These are phyloP conservation scores for Pachypsylla venusta DNA, from an alignment of 1,140 invertebrate genomes.

Conservation along the genomic window DNA sequence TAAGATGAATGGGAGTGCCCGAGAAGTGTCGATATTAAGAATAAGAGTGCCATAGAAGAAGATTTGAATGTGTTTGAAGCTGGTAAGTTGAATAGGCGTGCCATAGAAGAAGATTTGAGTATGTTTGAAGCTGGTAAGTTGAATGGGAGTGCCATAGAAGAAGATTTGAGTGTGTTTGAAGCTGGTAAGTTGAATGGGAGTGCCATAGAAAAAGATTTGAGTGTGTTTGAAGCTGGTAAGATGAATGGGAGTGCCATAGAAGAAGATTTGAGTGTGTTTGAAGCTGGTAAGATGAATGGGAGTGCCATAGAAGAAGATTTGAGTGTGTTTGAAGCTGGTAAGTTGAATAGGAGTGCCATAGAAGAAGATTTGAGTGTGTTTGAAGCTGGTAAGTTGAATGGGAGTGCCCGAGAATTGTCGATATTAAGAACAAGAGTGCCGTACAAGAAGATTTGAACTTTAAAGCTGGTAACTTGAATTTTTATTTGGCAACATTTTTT, in stretches of 20 bases:
- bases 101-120: conserved; percentile 52
- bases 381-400: conserved; percentile 62
- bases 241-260: conserved; percentile 37
- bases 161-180: conserved; percentile 65
- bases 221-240: conserved; percentile 47
- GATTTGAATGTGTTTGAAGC: conserved; percentile 68
- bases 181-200: conserved; percentile 46
- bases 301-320: conserved; percentile 48
- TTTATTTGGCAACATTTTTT: too few relatives aligned
- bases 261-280: conserved; percentile 61
- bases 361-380: conserved; percentile 65
- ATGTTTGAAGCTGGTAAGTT: conserved; percentile 46
- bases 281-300: conserved; percentile 35
- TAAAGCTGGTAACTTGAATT: conserved; percentile 53
- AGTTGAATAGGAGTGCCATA: conserved; percentile 33
- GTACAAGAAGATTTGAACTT: conserved; percentile 62
- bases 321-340: conserved; percentile 48
- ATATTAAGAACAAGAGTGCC: conserved; percentile 30
- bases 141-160: conserved; percentile 38
- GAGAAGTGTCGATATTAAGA: conserved; percentile 23
- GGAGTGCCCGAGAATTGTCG: too few relatives aligned
- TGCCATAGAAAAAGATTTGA: conserved; percentile 49
- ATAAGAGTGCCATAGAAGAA: conserved; percentile 39
- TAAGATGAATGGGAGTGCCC: conserved; percentile 28
- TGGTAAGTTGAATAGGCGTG: conserved; percentile 40